Evolutionary conservation across 2,888 invertebrate species (phyloP).

Genomic region (Heteropelma amictum): DNA sequence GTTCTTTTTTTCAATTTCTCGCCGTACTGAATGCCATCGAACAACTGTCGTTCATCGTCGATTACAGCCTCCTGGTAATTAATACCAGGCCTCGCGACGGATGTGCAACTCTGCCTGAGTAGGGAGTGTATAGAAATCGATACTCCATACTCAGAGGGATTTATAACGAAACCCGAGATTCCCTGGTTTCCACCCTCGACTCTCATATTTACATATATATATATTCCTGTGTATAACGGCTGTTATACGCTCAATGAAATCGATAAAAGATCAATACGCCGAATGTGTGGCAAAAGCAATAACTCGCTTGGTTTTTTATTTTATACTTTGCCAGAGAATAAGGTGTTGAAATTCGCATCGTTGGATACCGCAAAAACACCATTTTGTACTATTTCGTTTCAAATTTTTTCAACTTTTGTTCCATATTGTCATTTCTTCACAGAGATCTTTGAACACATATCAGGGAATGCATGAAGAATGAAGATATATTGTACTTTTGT

Average conservation of each 20-base stretch:
- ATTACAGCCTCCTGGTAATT: conserved; percentile 49
- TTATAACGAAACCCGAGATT: conserved; percentile 49
- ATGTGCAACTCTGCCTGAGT: conserved; percentile 21
- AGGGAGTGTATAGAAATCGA: conserved; percentile 42
- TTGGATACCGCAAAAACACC: too few species aligned
- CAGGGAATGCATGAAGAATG: too few species aligned
- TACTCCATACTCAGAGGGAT: conserved; percentile 40
- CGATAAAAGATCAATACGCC: not conserved
- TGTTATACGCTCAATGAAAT: not conserved
- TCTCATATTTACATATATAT: not conserved
- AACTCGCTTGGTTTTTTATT: too few species aligned
- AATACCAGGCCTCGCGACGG: conserved; percentile 49
- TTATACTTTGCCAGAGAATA: too few species aligned
- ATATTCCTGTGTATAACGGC: not conserved
- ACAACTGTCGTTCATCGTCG: conserved; percentile 49
- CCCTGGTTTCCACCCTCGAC: conserved; percentile 11
- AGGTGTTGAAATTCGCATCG: too few species aligned
- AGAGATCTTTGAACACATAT: too few species aligned
- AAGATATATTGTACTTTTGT: too few species aligned
- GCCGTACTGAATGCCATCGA: conserved; percentile 49
- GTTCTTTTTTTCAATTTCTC: not conserved
- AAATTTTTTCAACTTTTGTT: too few species aligned
- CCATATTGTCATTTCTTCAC: too few species aligned
- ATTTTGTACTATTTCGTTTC: too few species aligned
- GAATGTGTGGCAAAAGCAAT: not conserved